Evolutionary conservation across 2,888 invertebrate genomes (phyloP), one percentile per base, ranked within the genome.

Genomic region (Ormyrus thymus): DNA sequence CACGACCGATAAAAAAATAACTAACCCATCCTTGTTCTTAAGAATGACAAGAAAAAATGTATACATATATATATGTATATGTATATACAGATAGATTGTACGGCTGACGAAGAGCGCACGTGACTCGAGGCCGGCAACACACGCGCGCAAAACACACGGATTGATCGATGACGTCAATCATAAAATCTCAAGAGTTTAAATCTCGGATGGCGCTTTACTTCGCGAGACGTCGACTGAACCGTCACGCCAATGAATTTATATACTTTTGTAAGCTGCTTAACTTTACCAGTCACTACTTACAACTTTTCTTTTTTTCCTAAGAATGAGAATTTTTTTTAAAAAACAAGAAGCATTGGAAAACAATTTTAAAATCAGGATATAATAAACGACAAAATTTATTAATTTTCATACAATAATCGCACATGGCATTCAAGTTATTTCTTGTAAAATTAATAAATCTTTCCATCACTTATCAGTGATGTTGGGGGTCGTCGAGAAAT

Each of bases 321-420:
- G 29, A 29, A 29, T 29, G 29, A 29, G 29, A 29, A 29, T 29
- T 29, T 29, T 29, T 29, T 29, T 29, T 29, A 4, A 29, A 29
- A 29, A 29, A 29, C 29, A 29, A 29, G n/a, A 51, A 29, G 7
- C 0, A 15, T 46, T 55, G n/a, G 45, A 76, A 61, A 72, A 72
- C 13, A 65, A 7, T 55, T 29, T 9, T n/a, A 9, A n/a, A 72
- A 10, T 59, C 70, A 74, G 43, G 59, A 75, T 72, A 72, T 76
- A 80, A 80, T 73, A 80, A 77, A 77, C 73, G 76, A 76, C 71
- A 80, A 73, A 76, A 73, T 80, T 76, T 76, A 80, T 76, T 76
- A 72, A 76, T 80, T 73, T 69, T 72, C 58, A 69, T 80, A 80
- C 70, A 79, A 80, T 76, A 68, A 69, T 80, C 53, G 73, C 69